Evolutionary conservation across 2,888 invertebrate species (phyloP), one percentile per base, ranked within the genome.

Genomic region (Idaea straminata): DNA sequence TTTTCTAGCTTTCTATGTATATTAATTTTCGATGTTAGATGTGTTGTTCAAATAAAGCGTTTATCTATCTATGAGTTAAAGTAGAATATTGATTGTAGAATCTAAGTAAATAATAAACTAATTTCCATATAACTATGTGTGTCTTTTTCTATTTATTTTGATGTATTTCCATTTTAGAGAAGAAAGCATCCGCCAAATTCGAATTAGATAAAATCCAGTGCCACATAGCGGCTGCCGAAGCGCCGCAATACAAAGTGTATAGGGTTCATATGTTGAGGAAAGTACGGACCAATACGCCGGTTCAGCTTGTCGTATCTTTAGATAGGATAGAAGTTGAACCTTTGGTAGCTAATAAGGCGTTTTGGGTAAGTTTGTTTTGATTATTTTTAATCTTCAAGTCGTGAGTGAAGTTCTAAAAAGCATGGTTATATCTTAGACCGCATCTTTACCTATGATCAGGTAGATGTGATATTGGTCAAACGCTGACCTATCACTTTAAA

Each of bases 271-370:
- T 98, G 74, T 91, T 97, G 47, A 96, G 96, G 78, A 97, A 96
- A 93, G 95, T 98, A 68, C 93, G 96, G 74, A 94, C 97, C 34
- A 98, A 96, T 86, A 96, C 96, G 16, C 96, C 97, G 75, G 97
- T 98, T 4, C 96, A 97, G 78, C 93, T 98, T 60, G 97, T 97
- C 61, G 96, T 98, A 71, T 98, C 98, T 15, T 96, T 97, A 5
- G 98, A 98, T 77, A 96, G 97, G 83, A 95, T 98, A 68, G 98
- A 98, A 91, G 97, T 98, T 64, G 97, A 98, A 83, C 97, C 97
- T 0, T 94, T 96, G 35, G 95, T 95, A 47, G 94, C 95, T 57
- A 94, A 94, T 76, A 95, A 94, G 78, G 95, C 95, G 68, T 95
- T 96, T 81, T 95, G 94, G 94, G 93, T 93, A 78, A 79, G 82